Percentiles rank a stretch among this genome's conserved stretches.
Evolutionary conservation across 2,113 vertebrate genomes (phyloP).

Genomic region (Eudorcas thomsonii): DNA sequence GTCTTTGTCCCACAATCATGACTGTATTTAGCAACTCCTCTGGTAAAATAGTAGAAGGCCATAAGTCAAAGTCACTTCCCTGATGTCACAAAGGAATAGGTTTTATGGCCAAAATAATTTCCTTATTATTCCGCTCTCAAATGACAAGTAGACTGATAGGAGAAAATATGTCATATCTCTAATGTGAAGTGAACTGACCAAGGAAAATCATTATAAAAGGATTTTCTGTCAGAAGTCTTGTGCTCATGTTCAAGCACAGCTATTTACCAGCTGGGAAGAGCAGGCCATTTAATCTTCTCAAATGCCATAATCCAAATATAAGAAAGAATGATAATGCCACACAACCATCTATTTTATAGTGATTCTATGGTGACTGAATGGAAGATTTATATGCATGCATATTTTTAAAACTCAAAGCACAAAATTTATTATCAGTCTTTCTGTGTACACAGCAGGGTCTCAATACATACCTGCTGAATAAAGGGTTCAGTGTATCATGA

Average conservation of each 20-base stretch:
- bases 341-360: background rate
- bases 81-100: background rate
- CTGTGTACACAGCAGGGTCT: fast-evolving
- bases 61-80: background rate
- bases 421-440: background rate
- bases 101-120: background rate
- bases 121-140: background rate
- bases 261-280: background rate
- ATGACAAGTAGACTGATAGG: background rate
- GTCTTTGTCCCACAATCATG: background rate
- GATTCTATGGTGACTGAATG: background rate
- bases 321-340: background rate
- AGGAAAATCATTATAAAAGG: background rate
- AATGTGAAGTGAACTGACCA: background rate
- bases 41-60: background rate
- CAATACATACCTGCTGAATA: background rate
- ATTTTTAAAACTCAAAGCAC: background rate
- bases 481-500: background rate
- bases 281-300: background rate
- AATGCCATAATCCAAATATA: background rate
- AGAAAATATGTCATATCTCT: background rate
- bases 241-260: background rate
- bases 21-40: background rate
- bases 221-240: background rate
- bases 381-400: background rate